phyloP scores from a whole-genome alignment of 2,888 invertebrate species.

The Nudaria mundana region DNA sequence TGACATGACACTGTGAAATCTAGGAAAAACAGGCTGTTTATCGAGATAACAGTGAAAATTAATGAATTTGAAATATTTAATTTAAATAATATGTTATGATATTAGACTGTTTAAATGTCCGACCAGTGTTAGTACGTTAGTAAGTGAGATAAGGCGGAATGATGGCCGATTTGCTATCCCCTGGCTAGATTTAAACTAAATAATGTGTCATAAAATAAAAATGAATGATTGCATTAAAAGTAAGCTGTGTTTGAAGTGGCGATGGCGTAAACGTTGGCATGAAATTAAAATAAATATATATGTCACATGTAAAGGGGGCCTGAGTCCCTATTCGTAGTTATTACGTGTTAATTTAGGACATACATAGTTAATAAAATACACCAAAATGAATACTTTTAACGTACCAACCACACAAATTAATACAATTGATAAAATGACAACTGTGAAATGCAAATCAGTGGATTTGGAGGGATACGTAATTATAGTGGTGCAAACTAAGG shows the following conservation, averaged over 20 bases:
- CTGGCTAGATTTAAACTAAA: conserved; percentile 55
- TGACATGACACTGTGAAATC: conserved; percentile 40
- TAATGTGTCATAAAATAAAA: conserved; percentile 53
- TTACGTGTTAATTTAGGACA: conserved; percentile 29
- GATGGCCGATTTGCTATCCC: conserved; percentile 62
- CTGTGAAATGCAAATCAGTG: conserved; percentile 83
- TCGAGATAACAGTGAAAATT: conserved; percentile 39
- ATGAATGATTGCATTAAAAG: conserved; percentile 62
- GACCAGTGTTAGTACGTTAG: conserved; percentile 24
- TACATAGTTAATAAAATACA: conserved; percentile 30
- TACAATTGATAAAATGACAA: conserved; percentile 73
- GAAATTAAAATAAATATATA: conserved; percentile 37
- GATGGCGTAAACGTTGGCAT: conserved; percentile 74
- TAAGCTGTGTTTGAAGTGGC: conserved; percentile 71
- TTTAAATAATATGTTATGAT: conserved; percentile 31
- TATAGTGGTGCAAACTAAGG: conserved; percentile 95
- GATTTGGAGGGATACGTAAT: conserved; percentile 97
- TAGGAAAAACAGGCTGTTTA: conserved; percentile 26
- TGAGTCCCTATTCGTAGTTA: conserved; percentile 37
- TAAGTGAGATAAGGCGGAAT: conserved; percentile 37
- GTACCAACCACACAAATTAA: conserved; percentile 75
- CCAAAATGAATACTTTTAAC: conserved; percentile 74
- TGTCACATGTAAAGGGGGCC: conserved; percentile 23
- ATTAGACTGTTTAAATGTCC: conserved; percentile 34
- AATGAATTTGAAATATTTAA: conserved; percentile 22